phyloP scores from a whole-genome alignment of 1,140 invertebrate genomes.

The Dinoponera quadriceps region DNA sequence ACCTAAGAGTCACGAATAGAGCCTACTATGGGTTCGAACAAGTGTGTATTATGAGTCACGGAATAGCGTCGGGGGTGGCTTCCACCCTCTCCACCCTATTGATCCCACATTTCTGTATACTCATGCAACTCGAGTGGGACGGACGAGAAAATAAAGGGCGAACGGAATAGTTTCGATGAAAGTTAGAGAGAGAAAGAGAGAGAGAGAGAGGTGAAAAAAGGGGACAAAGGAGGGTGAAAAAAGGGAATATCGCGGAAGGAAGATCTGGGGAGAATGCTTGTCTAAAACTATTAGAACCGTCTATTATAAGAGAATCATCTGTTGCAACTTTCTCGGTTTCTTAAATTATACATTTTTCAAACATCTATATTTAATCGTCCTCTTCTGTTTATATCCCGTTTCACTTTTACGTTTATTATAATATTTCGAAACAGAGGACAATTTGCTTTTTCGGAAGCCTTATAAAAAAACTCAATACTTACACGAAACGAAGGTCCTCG shows the following conservation, averaged over 20 bases:
- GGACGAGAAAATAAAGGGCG: slow-evolving; percentile 43
- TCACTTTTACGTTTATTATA: neutral
- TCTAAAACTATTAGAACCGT: neutral
- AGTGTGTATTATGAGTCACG: slow-evolving; percentile 82
- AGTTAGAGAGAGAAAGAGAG: slow-evolving; percentile 5
- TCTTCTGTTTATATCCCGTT: neutral
- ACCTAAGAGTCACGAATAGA: slow-evolving; percentile 28
- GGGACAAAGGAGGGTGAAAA: neutral
- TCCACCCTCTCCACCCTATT: slow-evolving; percentile 75
- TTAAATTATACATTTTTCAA: slow-evolving; percentile 3
- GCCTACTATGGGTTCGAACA: slow-evolving; percentile 63
- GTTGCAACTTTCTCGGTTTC: slow-evolving; percentile 12
- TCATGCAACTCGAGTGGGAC: slow-evolving; percentile 62
- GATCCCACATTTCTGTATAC: slow-evolving; percentile 79
- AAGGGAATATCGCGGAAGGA: neutral
- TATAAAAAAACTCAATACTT: neutral
- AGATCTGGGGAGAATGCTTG: neutral
- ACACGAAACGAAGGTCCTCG: neutral
- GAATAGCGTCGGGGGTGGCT: slow-evolving; percentile 79
- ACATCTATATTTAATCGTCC: neutral
- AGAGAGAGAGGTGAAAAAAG: slow-evolving; percentile 21
- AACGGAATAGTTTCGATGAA: slow-evolving; percentile 1
- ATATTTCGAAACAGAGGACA: neutral
- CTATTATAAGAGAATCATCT: too few species aligned
- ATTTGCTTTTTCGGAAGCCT: neutral